Evolutionary conservation across 2,888 invertebrate genomes (phyloP).

Genomic region (Operophtera brumata): DNA sequence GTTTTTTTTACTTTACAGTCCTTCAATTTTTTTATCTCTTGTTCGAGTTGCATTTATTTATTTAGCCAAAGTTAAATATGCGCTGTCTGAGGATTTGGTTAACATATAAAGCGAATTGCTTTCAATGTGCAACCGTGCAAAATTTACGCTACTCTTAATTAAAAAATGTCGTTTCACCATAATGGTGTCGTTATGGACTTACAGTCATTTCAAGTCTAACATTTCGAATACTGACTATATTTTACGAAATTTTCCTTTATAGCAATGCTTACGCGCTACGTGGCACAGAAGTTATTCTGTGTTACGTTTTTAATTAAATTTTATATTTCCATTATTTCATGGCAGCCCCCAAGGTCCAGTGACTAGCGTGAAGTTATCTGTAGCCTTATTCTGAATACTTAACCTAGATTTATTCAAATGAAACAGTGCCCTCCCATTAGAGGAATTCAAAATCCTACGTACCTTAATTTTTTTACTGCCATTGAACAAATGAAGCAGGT

Average conservation of each 20-base stretch:
- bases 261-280: background rate
- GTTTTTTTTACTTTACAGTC: too few relatives aligned
- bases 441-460: background rate
- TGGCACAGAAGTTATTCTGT: background rate
- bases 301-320: conserved; percentile 22
- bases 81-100: background rate
- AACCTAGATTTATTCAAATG: conserved; percentile 40
- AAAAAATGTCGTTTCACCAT: too few relatives aligned
- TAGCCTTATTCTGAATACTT: conserved; percentile 43
- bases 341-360: conserved; percentile 30
- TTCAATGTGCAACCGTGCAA: too few relatives aligned
- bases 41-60: background rate
- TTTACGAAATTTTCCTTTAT: background rate
- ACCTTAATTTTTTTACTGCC: background rate
- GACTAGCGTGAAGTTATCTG: conserved; percentile 41
- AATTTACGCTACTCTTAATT: too few relatives aligned
- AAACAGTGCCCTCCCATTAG: conserved; percentile 1
- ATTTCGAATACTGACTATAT: too few relatives aligned
- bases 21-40: too few relatives aligned
- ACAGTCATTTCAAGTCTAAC: too few relatives aligned
- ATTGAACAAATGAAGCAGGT: background rate
- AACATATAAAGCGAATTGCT: too few relatives aligned
- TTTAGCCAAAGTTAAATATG: background rate
- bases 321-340: conserved; percentile 27
- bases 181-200: too few relatives aligned